Percentiles rank a stretch among this genome's conserved stretches.
These are phyloP conservation scores for Acronicta leporina DNA, from an alignment of 2,888 invertebrate species.

Conservation along the genomic window DNA sequence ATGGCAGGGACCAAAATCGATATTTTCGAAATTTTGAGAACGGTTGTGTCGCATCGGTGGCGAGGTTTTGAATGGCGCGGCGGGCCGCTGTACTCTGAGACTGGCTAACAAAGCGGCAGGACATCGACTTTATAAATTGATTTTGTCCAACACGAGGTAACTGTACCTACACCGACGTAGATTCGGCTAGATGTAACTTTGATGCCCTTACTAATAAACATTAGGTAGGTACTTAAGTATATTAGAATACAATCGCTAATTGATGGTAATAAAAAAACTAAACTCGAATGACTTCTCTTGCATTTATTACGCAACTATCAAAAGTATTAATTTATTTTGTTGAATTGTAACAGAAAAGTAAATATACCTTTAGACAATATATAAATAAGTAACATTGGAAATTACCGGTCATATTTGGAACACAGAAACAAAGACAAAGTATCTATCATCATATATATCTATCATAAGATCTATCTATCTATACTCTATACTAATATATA, in stretches of 20 bases:
- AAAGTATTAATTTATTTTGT: too few relatives aligned
- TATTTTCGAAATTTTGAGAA: constrained; percentile 81
- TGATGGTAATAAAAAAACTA: constrained; percentile 18
- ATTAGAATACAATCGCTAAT: constrained; percentile 25
- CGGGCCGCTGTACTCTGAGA: constrained; percentile 76
- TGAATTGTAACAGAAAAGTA: too few relatives aligned
- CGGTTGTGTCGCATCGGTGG: constrained; percentile 78
- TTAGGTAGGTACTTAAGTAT: neutral
- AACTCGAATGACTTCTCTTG: constrained; percentile 1
- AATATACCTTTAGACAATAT: too few relatives aligned
- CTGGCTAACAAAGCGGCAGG: constrained; percentile 82
- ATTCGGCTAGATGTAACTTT: constrained; percentile 61
- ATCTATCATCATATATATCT: too few relatives aligned
- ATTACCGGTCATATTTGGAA: too few relatives aligned
- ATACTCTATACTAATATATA: too few relatives aligned
- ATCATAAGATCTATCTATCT: too few relatives aligned
- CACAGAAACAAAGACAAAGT: too few relatives aligned
- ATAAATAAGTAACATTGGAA: too few relatives aligned
- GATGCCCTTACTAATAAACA: constrained; percentile 47
- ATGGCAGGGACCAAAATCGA: constrained; percentile 72
- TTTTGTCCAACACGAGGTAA: constrained; percentile 82
- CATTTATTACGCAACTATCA: neutral
- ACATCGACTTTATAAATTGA: constrained; percentile 88
- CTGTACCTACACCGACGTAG: constrained; percentile 67
- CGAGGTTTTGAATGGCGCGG: constrained; percentile 81